phyloP scores from a whole-genome alignment of 2,797 vertebrate species.

The Chelidonichthys spinosus region DNA sequence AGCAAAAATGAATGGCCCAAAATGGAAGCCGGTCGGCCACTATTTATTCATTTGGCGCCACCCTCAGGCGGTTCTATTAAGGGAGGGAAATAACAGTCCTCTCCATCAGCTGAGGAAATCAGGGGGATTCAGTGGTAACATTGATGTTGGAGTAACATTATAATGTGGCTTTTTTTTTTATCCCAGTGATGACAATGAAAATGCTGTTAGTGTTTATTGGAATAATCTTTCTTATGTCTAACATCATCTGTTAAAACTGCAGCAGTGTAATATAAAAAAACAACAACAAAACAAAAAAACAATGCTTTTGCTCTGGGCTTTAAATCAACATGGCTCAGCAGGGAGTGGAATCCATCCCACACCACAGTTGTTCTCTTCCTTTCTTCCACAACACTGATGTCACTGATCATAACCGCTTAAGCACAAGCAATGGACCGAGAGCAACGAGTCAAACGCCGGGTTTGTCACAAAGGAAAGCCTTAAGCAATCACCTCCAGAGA shows the following conservation, averaged over 20 bases:
- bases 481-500: slow-evolving; percentile 76
- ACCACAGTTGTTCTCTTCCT: slow-evolving; percentile 58
- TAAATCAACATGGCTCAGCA: slow-evolving; percentile 69
- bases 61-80: slow-evolving; percentile 80
- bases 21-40: slow-evolving; percentile 68
- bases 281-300: slow-evolving; percentile 12
- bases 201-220: slow-evolving; percentile 16
- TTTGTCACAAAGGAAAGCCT: slow-evolving; percentile 72
- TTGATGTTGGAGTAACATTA: slow-evolving; percentile 27
- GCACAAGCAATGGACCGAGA: slow-evolving; percentile 65
- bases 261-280: slow-evolving; percentile 47
- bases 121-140: slow-evolving; percentile 30
- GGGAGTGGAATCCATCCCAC: slow-evolving; percentile 70
- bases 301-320: slow-evolving; percentile 60
- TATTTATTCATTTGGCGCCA: slow-evolving; percentile 87
- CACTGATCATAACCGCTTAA: slow-evolving; percentile 71
- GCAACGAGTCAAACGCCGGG: slow-evolving; percentile 68
- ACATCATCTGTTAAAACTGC: slow-evolving; percentile 56
- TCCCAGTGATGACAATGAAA: slow-evolving; percentile 4
- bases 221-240: slow-evolving; percentile 40
- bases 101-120: slow-evolving; percentile 45
- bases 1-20: slow-evolving; percentile 67
- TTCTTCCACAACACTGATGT: slow-evolving; percentile 65
- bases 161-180: slow-evolving; percentile 13
- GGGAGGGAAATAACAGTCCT: slow-evolving; percentile 20